Conservation (phyloP, 2,113 vertebrate genomes). For the Nestor notabilis region DNA sequence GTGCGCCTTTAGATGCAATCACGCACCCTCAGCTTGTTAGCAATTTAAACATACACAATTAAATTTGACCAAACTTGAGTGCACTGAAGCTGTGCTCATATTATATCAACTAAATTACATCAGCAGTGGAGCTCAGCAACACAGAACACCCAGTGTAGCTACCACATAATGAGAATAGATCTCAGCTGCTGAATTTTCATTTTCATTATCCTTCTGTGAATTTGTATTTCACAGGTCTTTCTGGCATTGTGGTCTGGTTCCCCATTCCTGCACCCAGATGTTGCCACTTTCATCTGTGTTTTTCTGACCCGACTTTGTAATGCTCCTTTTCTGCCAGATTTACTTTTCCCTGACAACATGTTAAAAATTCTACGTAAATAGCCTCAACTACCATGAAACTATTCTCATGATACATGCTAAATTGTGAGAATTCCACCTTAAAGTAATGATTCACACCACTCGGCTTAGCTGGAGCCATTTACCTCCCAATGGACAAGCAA, state of each 20-base stretch:
- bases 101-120: neutral
- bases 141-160: neutral
- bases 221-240: neutral
- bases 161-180: neutral
- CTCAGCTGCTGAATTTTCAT: neutral
- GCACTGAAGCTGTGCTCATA: neutral
- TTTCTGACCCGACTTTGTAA: neutral
- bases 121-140: neutral
- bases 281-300: neutral
- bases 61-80: neutral
- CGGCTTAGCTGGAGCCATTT: neutral
- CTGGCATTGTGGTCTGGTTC: neutral
- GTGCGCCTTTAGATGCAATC: neutral
- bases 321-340: neutral
- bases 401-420: accelerated
- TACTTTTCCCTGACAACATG: neutral
- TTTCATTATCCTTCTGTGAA: neutral
- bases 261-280: neutral
- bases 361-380: neutral
- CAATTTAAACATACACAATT: neutral
- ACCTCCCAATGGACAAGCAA: neutral
- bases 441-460: neutral
- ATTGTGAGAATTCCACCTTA: neutral
- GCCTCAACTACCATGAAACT: neutral
- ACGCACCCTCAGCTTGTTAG: neutral